A percentile compares a stretch with the other conserved stretches of the same genome.
Conservation (phyloP, 2,888 invertebrate species). For the Drosophila gaucha region DNA sequence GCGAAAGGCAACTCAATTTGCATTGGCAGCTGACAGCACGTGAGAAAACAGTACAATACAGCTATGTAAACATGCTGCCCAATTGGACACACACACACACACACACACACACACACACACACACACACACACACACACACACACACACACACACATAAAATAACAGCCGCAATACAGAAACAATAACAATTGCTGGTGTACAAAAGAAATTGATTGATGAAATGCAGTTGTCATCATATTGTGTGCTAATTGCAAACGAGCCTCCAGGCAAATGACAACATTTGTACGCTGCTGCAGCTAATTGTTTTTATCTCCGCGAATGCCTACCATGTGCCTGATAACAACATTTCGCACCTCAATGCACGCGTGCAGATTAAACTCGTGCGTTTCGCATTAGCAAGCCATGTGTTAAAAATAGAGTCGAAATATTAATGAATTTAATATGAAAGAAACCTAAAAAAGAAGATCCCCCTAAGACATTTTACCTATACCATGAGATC, state of each 20-base stretch:
- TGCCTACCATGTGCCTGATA: background rate
- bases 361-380: background rate
- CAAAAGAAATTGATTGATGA: conserved; percentile 56
- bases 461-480: background rate
- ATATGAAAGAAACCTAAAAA: background rate
- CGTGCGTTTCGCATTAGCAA: conserved; percentile 9
- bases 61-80: conserved; percentile 36
- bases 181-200: conserved; percentile 20
- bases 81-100: conserved; percentile 17
- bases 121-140: background rate
- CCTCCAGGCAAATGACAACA: conserved; percentile 31
- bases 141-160: conserved; percentile 31
- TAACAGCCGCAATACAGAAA: conserved; percentile 32
- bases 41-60: conserved; percentile 60
- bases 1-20: conserved; percentile 64
- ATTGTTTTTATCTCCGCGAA: conserved; percentile 46
- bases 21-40: conserved; percentile 62
- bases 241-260: conserved; percentile 38
- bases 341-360: conserved; percentile 26
- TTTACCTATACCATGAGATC: background rate
- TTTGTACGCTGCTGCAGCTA: conserved; percentile 28
- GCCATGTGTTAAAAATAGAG: background rate
- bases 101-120: conserved; percentile 20
- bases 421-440: background rate
- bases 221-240: conserved; percentile 47